These are phyloP conservation scores for Agrotis puta DNA, from an alignment of 2,888 invertebrate genomes.

Conservation along the genomic window DNA sequence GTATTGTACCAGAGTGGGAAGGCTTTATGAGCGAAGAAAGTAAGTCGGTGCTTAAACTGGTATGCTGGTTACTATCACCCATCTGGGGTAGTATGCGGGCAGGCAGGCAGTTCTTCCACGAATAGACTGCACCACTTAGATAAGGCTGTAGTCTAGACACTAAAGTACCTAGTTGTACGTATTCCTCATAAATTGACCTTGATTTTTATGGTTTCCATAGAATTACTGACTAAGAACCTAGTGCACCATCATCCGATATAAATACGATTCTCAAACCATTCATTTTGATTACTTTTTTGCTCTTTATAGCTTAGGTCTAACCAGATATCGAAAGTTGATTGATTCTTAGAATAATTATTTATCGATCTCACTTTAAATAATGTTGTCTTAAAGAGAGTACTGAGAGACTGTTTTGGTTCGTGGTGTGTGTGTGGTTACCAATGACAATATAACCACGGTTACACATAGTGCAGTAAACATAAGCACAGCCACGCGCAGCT, in stretches of 20 bases:
- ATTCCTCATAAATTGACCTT: conserved; percentile 23
- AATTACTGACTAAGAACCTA: too few species aligned
- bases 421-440: too few species aligned
- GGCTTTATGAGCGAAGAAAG: not conserved
- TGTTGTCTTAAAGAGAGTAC: not conserved
- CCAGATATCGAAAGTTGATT: conserved; percentile 32
- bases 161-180: conserved; percentile 7
- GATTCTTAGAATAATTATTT: conserved; percentile 22
- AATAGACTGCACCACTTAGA: conserved; percentile 30
- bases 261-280: too few species aligned
- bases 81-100: conserved; percentile 28
- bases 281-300: too few species aligned
- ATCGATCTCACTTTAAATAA: conserved; percentile 4
- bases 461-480: not conserved
- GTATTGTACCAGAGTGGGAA: too few species aligned
- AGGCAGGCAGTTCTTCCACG: conserved; percentile 25
- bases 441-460: too few species aligned
- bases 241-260: too few species aligned
- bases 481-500: not conserved
- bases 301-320: not conserved
- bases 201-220: not conserved
- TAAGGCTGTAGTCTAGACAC: conserved; percentile 20
- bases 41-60: not conserved
- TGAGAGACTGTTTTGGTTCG: not conserved
- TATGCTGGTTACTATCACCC: not conserved